Evolutionary conservation across 2,113 vertebrate genomes (phyloP).

Genomic region (Hoplias malabaricus): DNA sequence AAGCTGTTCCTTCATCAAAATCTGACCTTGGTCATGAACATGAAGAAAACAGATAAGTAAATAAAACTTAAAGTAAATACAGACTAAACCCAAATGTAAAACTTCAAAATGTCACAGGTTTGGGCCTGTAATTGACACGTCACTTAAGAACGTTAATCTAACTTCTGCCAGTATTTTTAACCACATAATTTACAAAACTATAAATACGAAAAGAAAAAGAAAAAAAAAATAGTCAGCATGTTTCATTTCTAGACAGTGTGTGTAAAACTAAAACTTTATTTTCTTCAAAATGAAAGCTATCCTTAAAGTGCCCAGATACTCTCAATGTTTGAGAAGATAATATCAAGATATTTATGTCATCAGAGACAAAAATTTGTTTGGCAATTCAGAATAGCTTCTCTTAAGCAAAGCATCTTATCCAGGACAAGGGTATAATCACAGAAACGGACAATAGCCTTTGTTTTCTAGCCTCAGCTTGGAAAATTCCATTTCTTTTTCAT

Average conservation of each 20-base stretch:
- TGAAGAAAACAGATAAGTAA: conserved; percentile 18
- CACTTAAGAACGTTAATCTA: not conserved
- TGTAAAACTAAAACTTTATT: not conserved
- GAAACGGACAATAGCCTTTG: not conserved
- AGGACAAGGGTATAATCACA: not conserved
- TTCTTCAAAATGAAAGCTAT: no score
- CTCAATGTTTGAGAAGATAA: no score
- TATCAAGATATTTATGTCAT: no score
- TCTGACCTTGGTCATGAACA: conserved; percentile 7
- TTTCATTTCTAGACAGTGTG: not conserved
- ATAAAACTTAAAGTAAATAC: not conserved
- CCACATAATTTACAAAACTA: not conserved
- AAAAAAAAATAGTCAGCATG: not conserved
- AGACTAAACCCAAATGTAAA: not conserved
- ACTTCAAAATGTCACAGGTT: not conserved
- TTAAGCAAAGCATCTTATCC: not conserved
- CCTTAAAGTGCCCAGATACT: no score
- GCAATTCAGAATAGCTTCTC: not conserved
- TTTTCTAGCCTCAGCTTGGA: not conserved
- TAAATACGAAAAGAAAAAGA: not conserved
- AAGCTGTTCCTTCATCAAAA: conserved; percentile 64
- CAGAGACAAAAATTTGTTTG: not conserved
- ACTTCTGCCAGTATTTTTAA: not conserved
- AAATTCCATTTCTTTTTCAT: not conserved
- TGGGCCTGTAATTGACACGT: conserved; percentile 5